Conservation (phyloP, 2,113 vertebrate genomes). For the Sceloporus tristichus region DNA sequence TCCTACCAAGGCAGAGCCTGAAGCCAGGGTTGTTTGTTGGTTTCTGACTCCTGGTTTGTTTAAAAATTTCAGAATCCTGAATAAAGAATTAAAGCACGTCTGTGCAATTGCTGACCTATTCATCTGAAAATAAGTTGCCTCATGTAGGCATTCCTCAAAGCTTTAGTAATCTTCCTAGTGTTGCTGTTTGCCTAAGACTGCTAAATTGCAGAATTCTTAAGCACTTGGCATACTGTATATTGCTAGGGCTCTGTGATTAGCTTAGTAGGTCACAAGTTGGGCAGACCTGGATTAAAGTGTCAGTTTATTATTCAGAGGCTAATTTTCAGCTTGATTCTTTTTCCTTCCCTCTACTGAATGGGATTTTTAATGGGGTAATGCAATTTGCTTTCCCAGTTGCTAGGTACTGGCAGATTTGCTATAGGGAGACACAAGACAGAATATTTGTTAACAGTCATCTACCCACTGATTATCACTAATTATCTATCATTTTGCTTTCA, state of each 20-base stretch:
- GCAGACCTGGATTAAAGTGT: not conserved
- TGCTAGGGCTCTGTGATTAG: not conserved
- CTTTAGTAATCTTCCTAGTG: not conserved
- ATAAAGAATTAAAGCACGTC: not conserved
- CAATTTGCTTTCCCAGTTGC: too few species aligned
- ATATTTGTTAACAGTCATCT: too few species aligned
- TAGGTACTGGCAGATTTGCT: too few species aligned
- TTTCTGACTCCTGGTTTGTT: not conserved
- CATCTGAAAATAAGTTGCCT: not conserved
- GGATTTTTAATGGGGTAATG: too few species aligned
- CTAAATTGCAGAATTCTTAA: not conserved
- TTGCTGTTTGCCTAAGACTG: not conserved
- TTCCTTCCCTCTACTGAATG: too few species aligned
- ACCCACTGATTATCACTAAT: too few species aligned
- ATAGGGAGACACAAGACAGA: too few species aligned
- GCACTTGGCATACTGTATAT: not conserved
- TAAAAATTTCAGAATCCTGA: not conserved
- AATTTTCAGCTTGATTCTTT: not conserved
- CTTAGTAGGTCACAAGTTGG: not conserved
- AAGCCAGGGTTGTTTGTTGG: not conserved
- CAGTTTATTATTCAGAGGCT: not conserved
- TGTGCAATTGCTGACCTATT: not conserved
- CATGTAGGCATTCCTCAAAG: not conserved
- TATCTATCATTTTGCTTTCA: too few species aligned
- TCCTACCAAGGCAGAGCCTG: not conserved